Evolutionary conservation across 2,113 vertebrate species (phyloP).

Genomic region (Columba livia): DNA sequence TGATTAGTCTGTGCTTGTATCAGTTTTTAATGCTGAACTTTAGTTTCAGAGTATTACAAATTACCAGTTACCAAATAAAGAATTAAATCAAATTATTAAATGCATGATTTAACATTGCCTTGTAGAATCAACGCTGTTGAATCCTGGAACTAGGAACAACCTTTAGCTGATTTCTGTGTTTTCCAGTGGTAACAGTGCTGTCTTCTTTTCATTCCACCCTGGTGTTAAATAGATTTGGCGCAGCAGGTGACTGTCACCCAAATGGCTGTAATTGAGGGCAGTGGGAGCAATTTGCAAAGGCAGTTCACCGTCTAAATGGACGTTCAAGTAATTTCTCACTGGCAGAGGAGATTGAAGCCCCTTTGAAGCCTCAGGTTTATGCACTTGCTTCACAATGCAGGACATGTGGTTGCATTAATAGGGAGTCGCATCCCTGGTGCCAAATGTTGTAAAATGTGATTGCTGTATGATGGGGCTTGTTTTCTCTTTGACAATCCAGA

Average conservation of each 20-base stretch:
- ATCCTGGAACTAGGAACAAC: not conserved
- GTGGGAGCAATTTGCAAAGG: not conserved
- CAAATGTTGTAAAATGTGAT: not conserved
- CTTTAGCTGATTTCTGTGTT: not conserved
- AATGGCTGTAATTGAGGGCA: not conserved
- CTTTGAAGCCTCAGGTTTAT: not conserved
- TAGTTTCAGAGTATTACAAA: not conserved
- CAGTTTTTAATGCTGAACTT: not conserved
- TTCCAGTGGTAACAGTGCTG: not conserved
- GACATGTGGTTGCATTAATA: not conserved
- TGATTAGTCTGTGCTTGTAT: not conserved
- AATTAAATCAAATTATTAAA: not conserved
- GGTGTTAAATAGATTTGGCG: not conserved
- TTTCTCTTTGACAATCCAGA: not conserved
- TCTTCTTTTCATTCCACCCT: not conserved
- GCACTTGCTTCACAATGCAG: not conserved
- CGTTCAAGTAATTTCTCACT: not conserved
- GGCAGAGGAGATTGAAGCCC: not conserved
- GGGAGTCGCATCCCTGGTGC: not conserved
- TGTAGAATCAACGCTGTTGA: not conserved
- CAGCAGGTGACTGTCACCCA: constrained; percentile 1
- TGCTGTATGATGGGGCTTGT: not conserved
- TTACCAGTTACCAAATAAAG: not conserved
- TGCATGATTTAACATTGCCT: not conserved
- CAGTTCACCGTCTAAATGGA: not conserved